These are phyloP conservation scores for Carassius carassius DNA, from an alignment of 2,113 vertebrate genomes.

Conservation along the genomic window DNA sequence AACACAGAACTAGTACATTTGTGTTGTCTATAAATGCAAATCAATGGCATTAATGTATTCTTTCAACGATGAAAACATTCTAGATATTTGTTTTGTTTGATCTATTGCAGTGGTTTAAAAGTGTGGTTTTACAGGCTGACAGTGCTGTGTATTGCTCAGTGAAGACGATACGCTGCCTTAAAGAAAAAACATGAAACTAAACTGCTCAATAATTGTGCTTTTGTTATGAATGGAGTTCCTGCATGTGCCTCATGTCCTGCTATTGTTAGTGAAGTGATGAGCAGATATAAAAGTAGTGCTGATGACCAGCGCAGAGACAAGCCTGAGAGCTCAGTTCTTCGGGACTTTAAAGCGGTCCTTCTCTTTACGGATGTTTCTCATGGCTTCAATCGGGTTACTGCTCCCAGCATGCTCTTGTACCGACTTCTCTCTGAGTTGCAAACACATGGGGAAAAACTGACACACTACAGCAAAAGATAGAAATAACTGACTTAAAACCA, in stretches of 20 bases:
- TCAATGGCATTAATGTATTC: not conserved
- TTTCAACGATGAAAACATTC: not conserved
- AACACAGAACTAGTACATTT: not conserved
- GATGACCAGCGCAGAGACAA: not conserved
- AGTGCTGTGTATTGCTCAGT: conserved; percentile 29
- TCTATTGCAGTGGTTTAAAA: not conserved
- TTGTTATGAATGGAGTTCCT: conserved; percentile 6
- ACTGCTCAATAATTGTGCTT: not conserved
- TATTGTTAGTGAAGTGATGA: conserved; percentile 24
- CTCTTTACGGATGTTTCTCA: conserved; percentile 90
- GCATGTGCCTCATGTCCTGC: not conserved
- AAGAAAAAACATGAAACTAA: not conserved
- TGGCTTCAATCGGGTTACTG: conserved; percentile 82
- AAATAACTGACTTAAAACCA: too few relatives aligned
- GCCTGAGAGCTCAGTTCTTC: conserved; percentile 74
- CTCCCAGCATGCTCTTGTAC: conserved; percentile 86
- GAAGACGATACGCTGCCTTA: conserved; percentile 6
- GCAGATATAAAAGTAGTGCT: conserved; percentile 13
- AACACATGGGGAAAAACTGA: not conserved
- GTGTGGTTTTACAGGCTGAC: not conserved
- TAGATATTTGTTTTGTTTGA: not conserved
- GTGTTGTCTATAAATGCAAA: not conserved
- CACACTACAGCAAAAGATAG: too few relatives aligned
- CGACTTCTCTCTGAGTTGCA: conserved; percentile 81
- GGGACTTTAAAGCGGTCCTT: conserved; percentile 93